A percentile compares a stretch with the other conserved stretches of the same genome.
Evolutionary conservation across 1,140 invertebrate species (phyloP).

Genomic region (Heliconius hewitsoni): DNA sequence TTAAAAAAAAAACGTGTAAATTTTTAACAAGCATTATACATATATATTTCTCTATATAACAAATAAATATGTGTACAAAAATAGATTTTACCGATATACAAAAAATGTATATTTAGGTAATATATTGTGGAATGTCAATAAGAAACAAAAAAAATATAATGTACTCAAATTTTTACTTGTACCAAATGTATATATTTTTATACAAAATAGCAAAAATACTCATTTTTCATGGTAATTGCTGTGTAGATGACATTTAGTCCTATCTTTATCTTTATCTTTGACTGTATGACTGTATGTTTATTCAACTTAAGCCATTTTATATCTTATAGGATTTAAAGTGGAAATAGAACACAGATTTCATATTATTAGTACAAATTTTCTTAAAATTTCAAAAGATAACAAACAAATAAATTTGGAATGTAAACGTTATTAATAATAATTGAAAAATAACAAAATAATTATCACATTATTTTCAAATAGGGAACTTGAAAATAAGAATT

Average conservation of each 20-base stretch:
- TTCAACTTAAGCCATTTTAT: too few species aligned
- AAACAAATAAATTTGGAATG: constrained; percentile 1
- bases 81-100: not conserved
- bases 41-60: constrained; percentile 1
- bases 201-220: too few species aligned
- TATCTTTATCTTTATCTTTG: too few species aligned
- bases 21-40: not conserved
- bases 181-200: not conserved
- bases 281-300: too few species aligned
- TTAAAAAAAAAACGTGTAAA: not conserved
- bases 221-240: too few species aligned
- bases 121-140: not conserved
- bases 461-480: too few species aligned
- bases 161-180: not conserved
- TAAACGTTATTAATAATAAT: not conserved
- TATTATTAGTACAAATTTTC: too few species aligned
- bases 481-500: too few species aligned
- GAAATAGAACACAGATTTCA: too few species aligned
- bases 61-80: constrained; percentile 18
- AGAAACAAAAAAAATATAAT: not conserved
- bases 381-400: not conserved
- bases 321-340: too few species aligned
- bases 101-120: not conserved
- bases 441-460: not conserved
- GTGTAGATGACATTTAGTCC: too few species aligned